Evolutionary conservation across 2,888 invertebrate species (phyloP), one percentile per base, ranked within the genome.

Genomic region (Tortricodes alternella): DNA sequence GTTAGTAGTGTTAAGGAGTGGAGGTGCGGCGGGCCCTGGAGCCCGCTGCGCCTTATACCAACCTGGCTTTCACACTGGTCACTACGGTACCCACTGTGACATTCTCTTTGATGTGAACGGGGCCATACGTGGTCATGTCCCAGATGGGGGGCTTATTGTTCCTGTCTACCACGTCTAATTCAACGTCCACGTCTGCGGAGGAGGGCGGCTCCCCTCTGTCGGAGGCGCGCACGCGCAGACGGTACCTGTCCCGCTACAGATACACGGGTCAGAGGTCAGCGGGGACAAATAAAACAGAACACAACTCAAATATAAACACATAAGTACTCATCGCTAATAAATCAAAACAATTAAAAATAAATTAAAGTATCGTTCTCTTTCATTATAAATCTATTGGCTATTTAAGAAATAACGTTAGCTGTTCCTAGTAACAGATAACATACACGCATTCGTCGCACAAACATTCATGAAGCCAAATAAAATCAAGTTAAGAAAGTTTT

Each of bases 41-140:
- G 84, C 88, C 87, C 88, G 87, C 89, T 83, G 85, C 85, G 83
- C 86, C 87, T 83, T 89, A 95, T 96, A 96, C 96, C 95, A 96
- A 96, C 97, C 97, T 97, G 94, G 98, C 98, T 95, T 97, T 97
- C 93, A 98, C 96, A 93, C 97, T 96, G 93, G 97, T 97, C 94
- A 98, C 97, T 95, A 96, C 96, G 93, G 97, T 97, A 95, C 98
- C 97, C 94, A 98, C 97, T 95, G 97, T 97, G 94, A 97, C 97
- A 96, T 98, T 98, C 96, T 98, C 98, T 94, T 95, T 96, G 94
- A 98, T 96, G 95, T 96, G 96, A 94, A 97, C 97, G 93, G 97
- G 97, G 93, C 98, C 97, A 94, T 98, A 97, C 93, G 96, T 94
- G 92, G 94, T 95, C 92, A 94, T 94, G 93, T 96, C 97, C 98